Evolutionary conservation across 2,113 vertebrate genomes (phyloP), one percentile per base, ranked within the genome.

Genomic region (Eublepharis macularius): DNA sequence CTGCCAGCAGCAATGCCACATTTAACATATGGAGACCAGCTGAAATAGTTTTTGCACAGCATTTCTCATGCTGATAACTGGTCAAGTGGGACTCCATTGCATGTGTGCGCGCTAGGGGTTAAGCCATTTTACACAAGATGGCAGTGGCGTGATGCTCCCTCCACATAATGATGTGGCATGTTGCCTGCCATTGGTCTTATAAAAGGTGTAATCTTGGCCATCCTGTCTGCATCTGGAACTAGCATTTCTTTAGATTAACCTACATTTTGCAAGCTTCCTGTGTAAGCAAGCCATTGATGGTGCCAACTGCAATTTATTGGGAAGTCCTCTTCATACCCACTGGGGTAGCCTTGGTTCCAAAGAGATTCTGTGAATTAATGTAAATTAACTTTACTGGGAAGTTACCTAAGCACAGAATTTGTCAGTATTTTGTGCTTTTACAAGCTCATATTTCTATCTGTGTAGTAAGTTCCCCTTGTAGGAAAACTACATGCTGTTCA

Each of bases 221-320:
- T 39, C 29, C 14, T 76, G 32, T 68, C 32, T 34, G 63, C 34
- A 49, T 76, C 45, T 24, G 12, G 17, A 43, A 63, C 79, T 84
- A 19, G 5, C 29, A 72, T 74, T 43, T 87, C 65, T 47, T 72
- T 36, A 51, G 43, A 72, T 60, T 19, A 49, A 66, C 51, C 34
- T 63, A 54, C 65, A 78, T 51, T 63, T 19, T 1, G 7, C 11
- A 12, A 78, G n/a, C 1, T 87, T 73, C 60, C 49, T 57, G 82
- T 82, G 54, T 80, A 68, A 41, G 43, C 83, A 81, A 76, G 73
- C 88, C 86, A 90, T 29, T 92, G 87, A 87, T 86, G 43, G 57
- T 88, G 68, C 7, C 82, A 49, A 73, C 76, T 72, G n/a, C 65
- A 1, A 45, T 87, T 87, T 80, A 24, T 45, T 24, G 63, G 9